A percentile compares a stretch with the other conserved stretches of the same genome.
phyloP scores from a whole-genome alignment of 2,113 vertebrate genomes.

The Chauna torquata region DNA sequence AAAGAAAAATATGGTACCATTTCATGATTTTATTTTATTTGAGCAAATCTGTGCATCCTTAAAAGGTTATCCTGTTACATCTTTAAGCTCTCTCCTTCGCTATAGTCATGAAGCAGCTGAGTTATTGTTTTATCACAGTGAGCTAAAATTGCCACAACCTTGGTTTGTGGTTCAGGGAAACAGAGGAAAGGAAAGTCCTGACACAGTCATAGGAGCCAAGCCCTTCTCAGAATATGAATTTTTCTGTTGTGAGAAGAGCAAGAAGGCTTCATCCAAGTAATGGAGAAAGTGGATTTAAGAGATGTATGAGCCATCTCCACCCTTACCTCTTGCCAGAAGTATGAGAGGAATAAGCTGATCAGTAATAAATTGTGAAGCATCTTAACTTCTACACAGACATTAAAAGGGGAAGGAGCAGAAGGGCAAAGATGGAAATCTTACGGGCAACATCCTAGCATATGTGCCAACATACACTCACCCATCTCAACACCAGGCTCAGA shows the following conservation, averaged over 20 bases:
- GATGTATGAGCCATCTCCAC: background rate
- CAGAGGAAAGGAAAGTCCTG: background rate
- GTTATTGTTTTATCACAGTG: constrained; percentile 15
- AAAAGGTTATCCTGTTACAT: background rate
- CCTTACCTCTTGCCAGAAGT: background rate
- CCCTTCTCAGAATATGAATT: background rate
- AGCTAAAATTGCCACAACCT: background rate
- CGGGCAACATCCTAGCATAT: background rate
- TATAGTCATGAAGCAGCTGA: background rate
- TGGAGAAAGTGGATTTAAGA: background rate
- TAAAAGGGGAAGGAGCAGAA: background rate
- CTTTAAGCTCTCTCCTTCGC: background rate
- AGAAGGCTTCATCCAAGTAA: background rate
- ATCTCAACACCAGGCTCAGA: background rate
- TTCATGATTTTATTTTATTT: constrained; percentile 50
- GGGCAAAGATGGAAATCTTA: background rate
- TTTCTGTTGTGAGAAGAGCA: background rate
- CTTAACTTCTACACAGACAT: background rate
- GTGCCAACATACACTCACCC: background rate
- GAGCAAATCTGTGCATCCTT: background rate
- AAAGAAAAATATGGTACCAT: background rate
- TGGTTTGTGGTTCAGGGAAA: background rate
- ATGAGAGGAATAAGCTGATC: background rate
- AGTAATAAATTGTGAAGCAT: background rate
- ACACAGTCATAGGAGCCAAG: background rate